Evolutionary conservation across 2,113 vertebrate species (phyloP), one percentile per base, ranked within the genome.

Genomic region (Lagenorhynchus albirostris): DNA sequence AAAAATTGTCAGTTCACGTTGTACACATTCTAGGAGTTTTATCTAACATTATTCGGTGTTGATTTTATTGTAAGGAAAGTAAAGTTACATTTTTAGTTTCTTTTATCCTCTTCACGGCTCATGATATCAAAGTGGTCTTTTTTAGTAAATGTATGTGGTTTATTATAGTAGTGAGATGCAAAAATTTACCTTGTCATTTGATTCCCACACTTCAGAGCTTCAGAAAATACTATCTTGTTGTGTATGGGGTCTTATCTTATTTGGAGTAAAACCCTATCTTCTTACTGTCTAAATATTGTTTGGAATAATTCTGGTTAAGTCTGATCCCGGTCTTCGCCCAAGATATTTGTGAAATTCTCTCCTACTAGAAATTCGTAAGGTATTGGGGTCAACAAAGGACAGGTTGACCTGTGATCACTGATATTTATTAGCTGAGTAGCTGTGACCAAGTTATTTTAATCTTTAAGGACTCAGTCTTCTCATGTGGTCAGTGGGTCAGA

Each of bases 31-130:
- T 71, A 65, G 9, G 12, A 65, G 29, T 80, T 81, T 65, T 6
- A 29, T 33, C 86, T 88, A 29, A 10, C 47, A 11, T 53, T 68
- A 23, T 31, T 60, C 36, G 33, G 36, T 63, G 38, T 6, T 63
- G 13, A 26, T 21, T 68, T 92, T 76, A 74, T 31, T 77, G 0
- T 79, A 79, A 87, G 38, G 4, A 60, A 94, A 62, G 29, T 53
- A 26, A n/a, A 86, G 55, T 92, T 67, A 47, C 2, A 63, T 44
- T 86, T 74, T 94, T 47, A 76, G 29, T 87, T 94, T 91, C 38
- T 87, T 95, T 90, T 70, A 70, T 76, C 50, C 20, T 80, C 50
- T 55, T 85, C 14, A 26, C 11, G 29, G 4, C 41, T 36, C n/a
- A 15, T 55, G 53, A 38, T 85, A 50, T 74, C 67, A 38, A 71